phyloP scores from a whole-genome alignment of 2,113 vertebrate species.

The Cynopterus brachyotis region DNA sequence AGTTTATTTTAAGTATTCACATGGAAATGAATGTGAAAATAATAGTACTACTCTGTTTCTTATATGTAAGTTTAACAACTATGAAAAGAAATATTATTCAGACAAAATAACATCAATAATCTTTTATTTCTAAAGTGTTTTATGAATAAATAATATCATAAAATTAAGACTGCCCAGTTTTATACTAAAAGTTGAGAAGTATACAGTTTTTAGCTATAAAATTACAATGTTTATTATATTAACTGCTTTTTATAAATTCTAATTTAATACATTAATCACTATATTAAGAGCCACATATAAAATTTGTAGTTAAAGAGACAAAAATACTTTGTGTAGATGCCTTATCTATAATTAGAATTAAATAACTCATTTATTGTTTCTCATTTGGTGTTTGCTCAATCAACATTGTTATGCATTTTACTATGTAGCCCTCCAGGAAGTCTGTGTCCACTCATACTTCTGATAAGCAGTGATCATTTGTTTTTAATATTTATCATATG shows the following conservation, averaged over 20 bases:
- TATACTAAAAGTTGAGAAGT: not conserved
- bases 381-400: not conserved
- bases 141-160: not conserved
- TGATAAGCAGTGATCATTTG: not conserved
- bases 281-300: not conserved
- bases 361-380: not conserved
- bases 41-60: not conserved
- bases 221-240: not conserved
- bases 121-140: not conserved
- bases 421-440: not conserved
- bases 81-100: not conserved
- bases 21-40: not conserved
- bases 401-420: not conserved
- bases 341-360: not conserved
- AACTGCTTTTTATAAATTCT: not conserved
- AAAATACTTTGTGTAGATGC: not conserved
- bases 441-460: not conserved
- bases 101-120: not conserved
- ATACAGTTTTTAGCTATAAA: not conserved
- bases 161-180: not conserved
- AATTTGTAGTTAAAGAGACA: not conserved
- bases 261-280: not conserved
- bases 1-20: not conserved
- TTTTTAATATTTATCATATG: not conserved
- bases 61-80: not conserved